phyloP scores from a whole-genome alignment of 2,113 vertebrate genomes.

The Thamnophis sirtalis region DNA sequence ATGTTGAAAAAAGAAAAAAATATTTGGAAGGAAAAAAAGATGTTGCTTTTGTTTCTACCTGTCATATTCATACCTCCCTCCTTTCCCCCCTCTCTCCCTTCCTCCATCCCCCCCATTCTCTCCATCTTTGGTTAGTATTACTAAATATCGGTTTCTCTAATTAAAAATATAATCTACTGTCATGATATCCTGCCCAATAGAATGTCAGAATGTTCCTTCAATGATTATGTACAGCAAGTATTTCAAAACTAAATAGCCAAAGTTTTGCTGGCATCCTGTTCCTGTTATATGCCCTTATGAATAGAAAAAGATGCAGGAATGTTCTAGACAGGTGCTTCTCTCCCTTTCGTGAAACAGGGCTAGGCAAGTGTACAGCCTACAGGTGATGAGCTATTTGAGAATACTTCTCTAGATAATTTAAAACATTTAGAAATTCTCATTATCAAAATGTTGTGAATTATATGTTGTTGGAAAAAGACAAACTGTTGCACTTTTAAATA shows the following conservation, averaged over 20 bases:
- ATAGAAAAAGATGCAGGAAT: constrained; percentile 41
- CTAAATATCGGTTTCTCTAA: constrained; percentile 19
- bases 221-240: neutral
- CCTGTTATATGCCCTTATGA: neutral
- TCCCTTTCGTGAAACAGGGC: constrained; percentile 3
- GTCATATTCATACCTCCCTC: neutral
- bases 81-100: constrained; percentile 32
- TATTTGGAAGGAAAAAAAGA: neutral
- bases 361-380: constrained; percentile 42
- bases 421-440: constrained; percentile 33
- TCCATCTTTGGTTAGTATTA: neutral
- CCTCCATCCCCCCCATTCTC: constrained; percentile 43
- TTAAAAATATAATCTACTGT: neutral
- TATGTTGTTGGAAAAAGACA: neutral
- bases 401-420: constrained; percentile 32
- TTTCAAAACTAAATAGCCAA: neutral
- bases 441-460: constrained; percentile 36
- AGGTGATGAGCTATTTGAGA: constrained; percentile 22
- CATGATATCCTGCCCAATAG: accelerated
- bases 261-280: constrained; percentile 29
- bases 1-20: constrained; percentile 35
- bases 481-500: constrained; percentile 46
- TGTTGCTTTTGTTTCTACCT: constrained; percentile 12
- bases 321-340: neutral
- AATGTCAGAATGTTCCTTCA: accelerated